A percentile compares a stretch with the other conserved stretches of the same genome.
Evolutionary conservation across 1,140 invertebrate genomes (phyloP).

Genomic region (Drosophila sproati): DNA sequence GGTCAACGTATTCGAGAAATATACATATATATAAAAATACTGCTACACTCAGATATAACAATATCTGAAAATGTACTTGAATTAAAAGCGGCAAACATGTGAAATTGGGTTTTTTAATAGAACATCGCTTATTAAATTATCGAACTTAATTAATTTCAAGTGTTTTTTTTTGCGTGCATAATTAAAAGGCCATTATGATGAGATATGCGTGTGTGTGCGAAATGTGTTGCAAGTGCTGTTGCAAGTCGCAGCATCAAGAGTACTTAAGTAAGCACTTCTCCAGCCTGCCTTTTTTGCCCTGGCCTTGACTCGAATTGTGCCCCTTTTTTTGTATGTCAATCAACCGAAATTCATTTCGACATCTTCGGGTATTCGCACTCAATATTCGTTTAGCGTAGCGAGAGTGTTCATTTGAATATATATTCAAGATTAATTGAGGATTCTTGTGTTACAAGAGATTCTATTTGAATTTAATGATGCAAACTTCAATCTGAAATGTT

Average conservation of each 20-base stretch:
- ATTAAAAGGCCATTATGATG: slow-evolving; percentile 72
- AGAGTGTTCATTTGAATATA: slow-evolving; percentile 17
- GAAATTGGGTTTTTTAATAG: slow-evolving; percentile 47
- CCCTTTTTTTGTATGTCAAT: slow-evolving; percentile 54
- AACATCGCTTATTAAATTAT: slow-evolving; percentile 62
- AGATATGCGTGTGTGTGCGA: slow-evolving; percentile 39
- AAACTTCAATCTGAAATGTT: slow-evolving; percentile 5
- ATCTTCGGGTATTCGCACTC: not conserved
- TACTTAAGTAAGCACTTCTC: not conserved
- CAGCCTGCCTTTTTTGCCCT: not conserved
- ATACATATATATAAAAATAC: slow-evolving; percentile 5
- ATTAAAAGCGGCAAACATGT: slow-evolving; percentile 10
- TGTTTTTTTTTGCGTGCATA: slow-evolving; percentile 54
- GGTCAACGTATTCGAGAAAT: slow-evolving; percentile 59
- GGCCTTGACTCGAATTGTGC: slow-evolving; percentile 9
- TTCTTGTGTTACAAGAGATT: slow-evolving; percentile 46
- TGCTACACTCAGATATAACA: not conserved
- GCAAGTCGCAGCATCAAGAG: slow-evolving; percentile 16
- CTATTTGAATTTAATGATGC: slow-evolving; percentile 53
- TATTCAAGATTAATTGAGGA: slow-evolving; percentile 43
- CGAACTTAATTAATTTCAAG: slow-evolving; percentile 64
- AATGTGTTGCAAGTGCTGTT: slow-evolving; percentile 39
- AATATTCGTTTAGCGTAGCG: slow-evolving; percentile 1
- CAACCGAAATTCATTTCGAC: slow-evolving; percentile 54
- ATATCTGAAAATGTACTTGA: slow-evolving; percentile 20